Percentiles rank a stretch among this genome's conserved stretches.
phyloP scores from a whole-genome alignment of 2,888 invertebrate species.

The Silvanus unidentatus region DNA sequence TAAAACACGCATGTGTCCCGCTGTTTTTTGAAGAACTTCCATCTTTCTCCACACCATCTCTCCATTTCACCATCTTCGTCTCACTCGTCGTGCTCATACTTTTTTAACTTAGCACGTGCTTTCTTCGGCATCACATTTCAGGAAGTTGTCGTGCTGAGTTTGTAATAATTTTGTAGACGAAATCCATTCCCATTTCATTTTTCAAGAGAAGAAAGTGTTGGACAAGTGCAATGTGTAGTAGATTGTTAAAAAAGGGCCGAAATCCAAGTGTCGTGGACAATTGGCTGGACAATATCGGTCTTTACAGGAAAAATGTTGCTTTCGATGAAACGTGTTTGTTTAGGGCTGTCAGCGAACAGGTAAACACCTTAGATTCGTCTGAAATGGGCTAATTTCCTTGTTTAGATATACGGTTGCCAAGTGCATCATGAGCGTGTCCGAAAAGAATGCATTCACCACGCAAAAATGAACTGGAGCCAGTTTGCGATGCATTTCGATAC shows the following conservation, averaged over 20 bases:
- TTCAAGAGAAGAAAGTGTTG: too few relatives aligned
- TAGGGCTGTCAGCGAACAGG: conserved; percentile 82
- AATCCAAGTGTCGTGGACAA: conserved; percentile 55
- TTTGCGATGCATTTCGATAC: conserved; percentile 50
- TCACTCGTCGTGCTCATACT: too few relatives aligned
- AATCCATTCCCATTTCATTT: too few relatives aligned
- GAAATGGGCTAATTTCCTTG: not conserved
- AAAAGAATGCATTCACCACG: conserved; percentile 66
- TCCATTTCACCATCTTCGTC: too few relatives aligned
- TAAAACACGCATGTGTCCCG: too few relatives aligned
- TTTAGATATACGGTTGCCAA: conserved; percentile 56
- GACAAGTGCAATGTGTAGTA: conserved; percentile 3
- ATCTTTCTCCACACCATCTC: too few relatives aligned
- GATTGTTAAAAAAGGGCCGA: conserved; percentile 32
- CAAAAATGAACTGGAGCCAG: conserved; percentile 54
- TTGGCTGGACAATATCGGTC: conserved; percentile 73
- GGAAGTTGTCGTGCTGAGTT: too few relatives aligned
- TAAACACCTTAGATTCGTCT: conserved; percentile 31
- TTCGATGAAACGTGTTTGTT: conserved; percentile 86
- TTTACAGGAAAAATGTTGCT: conserved; percentile 82
- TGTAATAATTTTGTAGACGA: too few relatives aligned
- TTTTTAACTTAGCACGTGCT: too few relatives aligned
- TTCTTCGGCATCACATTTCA: too few relatives aligned
- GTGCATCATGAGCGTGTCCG: conserved; percentile 69
- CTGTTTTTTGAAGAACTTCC: too few relatives aligned